phyloP scores from a whole-genome alignment of 2,113 vertebrate genomes.

The Uropsilus gracilis region DNA sequence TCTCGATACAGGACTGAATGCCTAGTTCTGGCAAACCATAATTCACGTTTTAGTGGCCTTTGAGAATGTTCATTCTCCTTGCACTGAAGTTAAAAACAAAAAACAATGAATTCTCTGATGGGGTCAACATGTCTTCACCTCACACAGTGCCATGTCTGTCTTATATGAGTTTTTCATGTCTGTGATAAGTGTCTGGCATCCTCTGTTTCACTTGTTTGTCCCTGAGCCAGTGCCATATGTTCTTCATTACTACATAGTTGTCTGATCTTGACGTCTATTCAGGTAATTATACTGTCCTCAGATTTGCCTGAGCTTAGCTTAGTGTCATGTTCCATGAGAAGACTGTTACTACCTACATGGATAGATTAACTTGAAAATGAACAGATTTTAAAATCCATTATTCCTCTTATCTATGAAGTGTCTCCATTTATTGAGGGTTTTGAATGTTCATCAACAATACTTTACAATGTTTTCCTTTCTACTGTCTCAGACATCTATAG shows the following conservation, averaged over 20 bases:
- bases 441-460: background rate
- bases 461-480: background rate
- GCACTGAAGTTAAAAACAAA: background rate
- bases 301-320: background rate
- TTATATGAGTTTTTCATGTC: accelerated
- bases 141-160: background rate
- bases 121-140: background rate
- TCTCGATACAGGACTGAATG: background rate
- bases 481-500: background rate
- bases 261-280: background rate
- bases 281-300: background rate
- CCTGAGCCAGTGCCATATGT: background rate
- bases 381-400: constrained; percentile 4
- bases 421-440: background rate
- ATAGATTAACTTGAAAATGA: background rate
- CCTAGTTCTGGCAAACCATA: background rate
- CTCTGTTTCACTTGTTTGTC: background rate
- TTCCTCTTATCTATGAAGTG: background rate
- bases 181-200: background rate
- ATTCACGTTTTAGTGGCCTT: background rate
- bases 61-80: background rate
- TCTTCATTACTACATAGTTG: background rate
- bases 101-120: background rate
- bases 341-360: background rate
- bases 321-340: background rate